Conservation (phyloP, 1,140 invertebrate genomes). For the Hydropsyche tenuis region DNA sequence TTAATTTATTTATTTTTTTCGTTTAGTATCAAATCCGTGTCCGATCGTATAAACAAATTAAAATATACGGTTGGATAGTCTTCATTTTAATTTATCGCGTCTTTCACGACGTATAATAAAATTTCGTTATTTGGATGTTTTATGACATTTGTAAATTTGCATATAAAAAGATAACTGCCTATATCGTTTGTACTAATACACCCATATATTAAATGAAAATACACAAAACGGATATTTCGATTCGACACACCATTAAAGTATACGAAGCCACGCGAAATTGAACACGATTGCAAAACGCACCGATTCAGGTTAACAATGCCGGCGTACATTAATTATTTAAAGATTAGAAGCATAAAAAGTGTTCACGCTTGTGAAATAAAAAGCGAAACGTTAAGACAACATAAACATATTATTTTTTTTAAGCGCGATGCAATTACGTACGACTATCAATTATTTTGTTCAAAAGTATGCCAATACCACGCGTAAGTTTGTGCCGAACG, state of each 20-base stretch:
- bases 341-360: too few relatives aligned
- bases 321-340: too few relatives aligned
- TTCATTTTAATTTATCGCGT: too few relatives aligned
- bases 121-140: slow-evolving; percentile 13
- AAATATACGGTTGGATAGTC: slow-evolving; percentile 1
- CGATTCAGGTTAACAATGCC: too few relatives aligned
- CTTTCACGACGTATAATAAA: slow-evolving; percentile 1
- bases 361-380: background rate
- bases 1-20: slow-evolving; percentile 4
- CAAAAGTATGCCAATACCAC: slow-evolving; percentile 16
- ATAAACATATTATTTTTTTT: background rate
- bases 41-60: slow-evolving; percentile 1
- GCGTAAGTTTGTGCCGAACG: too few relatives aligned
- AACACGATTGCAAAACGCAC: too few relatives aligned
- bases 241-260: too few relatives aligned
- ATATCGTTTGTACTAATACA: too few relatives aligned
- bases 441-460: background rate
- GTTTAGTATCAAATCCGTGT: background rate
- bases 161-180: slow-evolving; percentile 2
- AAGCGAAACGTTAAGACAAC: background rate
- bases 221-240: too few relatives aligned
- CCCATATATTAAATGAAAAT: too few relatives aligned
- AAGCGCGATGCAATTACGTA: background rate
- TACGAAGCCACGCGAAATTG: too few relatives aligned
- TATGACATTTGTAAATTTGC: slow-evolving; percentile 7